Evolutionary conservation across 1,140 invertebrate species (phyloP), one percentile per base, ranked within the genome.

Genomic region (Paraescarpia echinospica): DNA sequence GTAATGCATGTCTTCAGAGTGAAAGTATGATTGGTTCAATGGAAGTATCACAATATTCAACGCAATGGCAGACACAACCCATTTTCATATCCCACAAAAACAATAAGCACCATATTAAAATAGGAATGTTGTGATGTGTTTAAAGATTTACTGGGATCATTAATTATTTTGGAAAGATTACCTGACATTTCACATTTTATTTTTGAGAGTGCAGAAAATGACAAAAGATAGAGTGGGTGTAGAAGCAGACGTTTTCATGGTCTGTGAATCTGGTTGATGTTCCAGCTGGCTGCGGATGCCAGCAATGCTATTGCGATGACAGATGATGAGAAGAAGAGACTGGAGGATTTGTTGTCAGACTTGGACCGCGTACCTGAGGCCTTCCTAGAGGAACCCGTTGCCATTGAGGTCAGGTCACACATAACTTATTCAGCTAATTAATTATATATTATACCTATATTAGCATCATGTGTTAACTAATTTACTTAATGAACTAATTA

Each of bases 311-410:
- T 96, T 33, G 95, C 95, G 18, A 96, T 96, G 95, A 96, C 95
- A 14, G 95, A 96, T 89, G 95, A 95, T 89, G 95, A 96, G 92
- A 96, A 95, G 93, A 93, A 94, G 33, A 93, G 95, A 91, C 92
- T 96, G 14, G 94, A 94, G 59, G 94, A 94, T 22, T 93, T 96
- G 27, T 93, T 96, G 35, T 91, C 91, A 48, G 95, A 95, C 93
- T 91, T 96, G 31, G 95, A 96, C 91, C 92, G 92, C 6, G 33
- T 90, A 22, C 35, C 92, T 41, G 92, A 93, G 34, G 34, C 41
- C 14, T 34, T 35, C 35, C 27, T 6, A 18, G 92, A 89, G 1
- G 89, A 92, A 4, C 33, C 35, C 8, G 18, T 6, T 6, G 34
- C 92, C 41, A 89, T 5, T 90, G 89, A 35, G 2, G 35, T 90